Evolutionary conservation across 2,888 invertebrate species (phyloP), one percentile per base, ranked within the genome.

Genomic region (Conistra vaccinii): DNA sequence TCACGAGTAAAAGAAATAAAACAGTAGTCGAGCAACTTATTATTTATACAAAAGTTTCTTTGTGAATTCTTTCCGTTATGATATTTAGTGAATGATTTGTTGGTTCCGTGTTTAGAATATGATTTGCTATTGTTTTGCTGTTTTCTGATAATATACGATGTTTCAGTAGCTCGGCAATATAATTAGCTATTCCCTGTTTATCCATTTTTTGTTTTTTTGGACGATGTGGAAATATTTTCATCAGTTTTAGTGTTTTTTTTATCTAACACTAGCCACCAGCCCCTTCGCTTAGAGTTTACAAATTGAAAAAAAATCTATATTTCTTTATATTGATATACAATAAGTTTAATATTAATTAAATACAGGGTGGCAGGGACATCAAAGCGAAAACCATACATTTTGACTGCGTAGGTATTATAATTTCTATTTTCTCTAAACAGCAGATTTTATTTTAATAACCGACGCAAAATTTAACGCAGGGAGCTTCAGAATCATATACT

Each of bases 21-120:
- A 66, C 32, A 81, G 81, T 81, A 81, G 71, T 86, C 80, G 45
- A 71, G 61, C 32, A 78, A 78, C 51, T 73, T 85, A 71, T 87
- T 87, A 87, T 85, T 82, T 83, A 78, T 75, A 85, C 80, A 67
- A 87, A 83, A 87, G 76, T 85, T 85, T 55, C 26, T 74, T 78
- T 42, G 63, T 68, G 55, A 84, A 74, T 75, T 45, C 65, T 60
- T 68, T 70, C 45, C 48, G 60, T 75, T 82, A 76, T 55, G 71
- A 74, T 81, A 76, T 85, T 85, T 75, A 76, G 73, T 76, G 62
- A 74, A 74, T 81, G 78, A 85, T 85, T 85, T 85, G 78, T 87
- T 75, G 48, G 60, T 69, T 72, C 53, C 73, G 51, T 82, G 78
- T 77, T 68, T 35, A 75, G 78, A 85, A 77, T 78, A 45, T 48